Percentiles rank a stretch among this genome's conserved stretches.
Evolutionary conservation across 2,888 invertebrate genomes (phyloP).

Genomic region (Strigamia crassipes): DNA sequence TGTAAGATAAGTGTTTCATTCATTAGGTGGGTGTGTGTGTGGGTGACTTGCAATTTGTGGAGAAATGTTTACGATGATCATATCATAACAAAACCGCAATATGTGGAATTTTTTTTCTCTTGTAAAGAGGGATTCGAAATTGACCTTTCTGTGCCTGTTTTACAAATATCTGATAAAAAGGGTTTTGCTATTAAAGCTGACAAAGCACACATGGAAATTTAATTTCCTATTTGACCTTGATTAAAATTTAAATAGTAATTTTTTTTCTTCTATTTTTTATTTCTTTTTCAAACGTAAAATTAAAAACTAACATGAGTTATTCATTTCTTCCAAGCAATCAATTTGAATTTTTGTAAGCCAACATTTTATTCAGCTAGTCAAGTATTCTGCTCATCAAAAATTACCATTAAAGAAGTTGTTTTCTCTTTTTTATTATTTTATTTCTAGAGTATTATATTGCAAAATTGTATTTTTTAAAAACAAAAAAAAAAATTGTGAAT

Average conservation of each 20-base stretch:
- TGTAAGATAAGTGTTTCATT: neutral
- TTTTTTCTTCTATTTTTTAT: too few relatives aligned
- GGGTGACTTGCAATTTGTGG: too few relatives aligned
- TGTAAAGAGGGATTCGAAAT: neutral
- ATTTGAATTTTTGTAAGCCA: neutral
- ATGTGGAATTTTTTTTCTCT: neutral
- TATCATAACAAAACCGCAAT: too few relatives aligned
- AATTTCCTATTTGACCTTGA: too few relatives aligned
- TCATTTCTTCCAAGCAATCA: neutral
- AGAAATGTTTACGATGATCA: too few relatives aligned
- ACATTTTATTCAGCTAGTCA: neutral
- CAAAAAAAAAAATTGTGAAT: neutral
- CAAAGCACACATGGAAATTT: neutral
- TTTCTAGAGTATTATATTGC: too few relatives aligned
- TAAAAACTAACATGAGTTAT: neutral
- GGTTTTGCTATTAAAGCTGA: neutral
- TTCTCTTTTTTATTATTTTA: neutral
- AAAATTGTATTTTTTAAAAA: neutral
- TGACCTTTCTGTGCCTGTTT: neutral
- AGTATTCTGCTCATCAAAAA: neutral
- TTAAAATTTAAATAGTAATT: too few relatives aligned
- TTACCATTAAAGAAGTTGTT: neutral
- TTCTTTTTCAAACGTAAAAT: neutral
- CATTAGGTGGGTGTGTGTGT: neutral
- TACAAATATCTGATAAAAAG: neutral